Evolutionary conservation across 2,888 invertebrate genomes (phyloP), one percentile per base, ranked within the genome.

Genomic region (Sturmia bella): DNA sequence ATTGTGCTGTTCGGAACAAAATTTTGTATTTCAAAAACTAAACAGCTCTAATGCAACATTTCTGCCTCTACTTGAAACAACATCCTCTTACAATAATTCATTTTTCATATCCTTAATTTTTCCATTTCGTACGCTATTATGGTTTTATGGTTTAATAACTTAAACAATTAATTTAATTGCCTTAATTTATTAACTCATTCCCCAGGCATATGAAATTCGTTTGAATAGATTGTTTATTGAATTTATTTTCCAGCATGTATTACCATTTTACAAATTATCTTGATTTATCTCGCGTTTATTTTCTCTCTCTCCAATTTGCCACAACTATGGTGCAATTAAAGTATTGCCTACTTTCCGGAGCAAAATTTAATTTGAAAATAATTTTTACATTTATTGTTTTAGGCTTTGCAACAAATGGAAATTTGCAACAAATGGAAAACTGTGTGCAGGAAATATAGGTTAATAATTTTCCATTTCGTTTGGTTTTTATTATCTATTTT

Each of bases 381-480:
- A 69, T 77, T 68, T 77, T 68, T 77, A 27, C 54, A 63, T 69
- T 27, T 50, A 63, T 24, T 41, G 74, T 45, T 63, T 73, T 56
- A 43, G 21, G 48, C 5, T 37, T 45, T 24, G 5, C 15, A 54
- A n/a, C n/a, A 39, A 11, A 15, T 61, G 5, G 19, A 6, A 19
- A 4, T 24, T 41, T 32, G 32, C 21, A 6, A 6, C 3, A 64
- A 61, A 68, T 61, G 37, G 52, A 13, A 57, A 74, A 64, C 19
- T 63, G 43, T 13, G 12, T 39, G 39, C 52, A 66, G 24, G 57
- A 48, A 75, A 76, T 69, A 39, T 76, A 39, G 76, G 69, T 76
- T 61, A 76, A 56, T 76, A 69, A 76, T 76, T 76, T 59, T 56
- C 56, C 27, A 66, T 66, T 39, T 74, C 45, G 74, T 66, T 64